These are phyloP conservation scores for Platichthys flesus DNA, from an alignment of 2,113 vertebrate species.

Conservation along the genomic window DNA sequence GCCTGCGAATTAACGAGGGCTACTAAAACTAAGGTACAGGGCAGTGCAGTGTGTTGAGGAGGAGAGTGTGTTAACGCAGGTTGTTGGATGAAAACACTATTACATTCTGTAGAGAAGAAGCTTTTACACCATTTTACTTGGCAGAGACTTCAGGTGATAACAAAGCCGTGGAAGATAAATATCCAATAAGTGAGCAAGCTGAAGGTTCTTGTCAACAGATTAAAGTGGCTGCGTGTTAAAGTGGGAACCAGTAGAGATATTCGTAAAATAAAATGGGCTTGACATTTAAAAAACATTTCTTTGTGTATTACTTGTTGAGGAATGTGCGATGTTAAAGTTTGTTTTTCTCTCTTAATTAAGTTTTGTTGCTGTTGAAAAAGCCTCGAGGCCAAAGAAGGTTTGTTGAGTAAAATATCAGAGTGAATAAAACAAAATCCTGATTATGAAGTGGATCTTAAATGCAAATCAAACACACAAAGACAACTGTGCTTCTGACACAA, in stretches of 20 bases:
- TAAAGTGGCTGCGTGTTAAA: no score
- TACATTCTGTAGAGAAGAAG: conserved; percentile 8
- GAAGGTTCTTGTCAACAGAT: neutral
- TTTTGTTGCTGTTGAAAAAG: neutral
- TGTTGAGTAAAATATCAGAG: no score
- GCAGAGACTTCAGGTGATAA: conserved; percentile 4
- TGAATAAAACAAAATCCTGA: no score
- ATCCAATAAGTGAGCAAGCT: neutral
- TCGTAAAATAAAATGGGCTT: no score
- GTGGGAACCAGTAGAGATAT: no score
- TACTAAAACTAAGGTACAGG: conserved; percentile 31
- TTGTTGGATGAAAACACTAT: conserved; percentile 25
- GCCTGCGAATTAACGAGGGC: conserved; percentile 32
- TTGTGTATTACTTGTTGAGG: no score
- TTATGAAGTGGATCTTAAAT: no score
- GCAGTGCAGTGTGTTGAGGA: conserved; percentile 23
- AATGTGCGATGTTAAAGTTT: neutral
- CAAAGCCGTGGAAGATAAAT: neutral
- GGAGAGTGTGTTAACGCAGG: conserved; percentile 6
- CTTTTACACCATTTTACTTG: conserved; percentile 23
- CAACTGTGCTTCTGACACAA: no score
- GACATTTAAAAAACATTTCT: no score
- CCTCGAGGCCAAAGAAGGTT: no score
- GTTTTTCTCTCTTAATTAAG: neutral
- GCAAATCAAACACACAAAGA: no score